Percentiles rank a stretch among this genome's conserved stretches.
These are phyloP conservation scores for Neotoxoptera formosana DNA, from an alignment of 1,140 invertebrate species.

Conservation along the genomic window DNA sequence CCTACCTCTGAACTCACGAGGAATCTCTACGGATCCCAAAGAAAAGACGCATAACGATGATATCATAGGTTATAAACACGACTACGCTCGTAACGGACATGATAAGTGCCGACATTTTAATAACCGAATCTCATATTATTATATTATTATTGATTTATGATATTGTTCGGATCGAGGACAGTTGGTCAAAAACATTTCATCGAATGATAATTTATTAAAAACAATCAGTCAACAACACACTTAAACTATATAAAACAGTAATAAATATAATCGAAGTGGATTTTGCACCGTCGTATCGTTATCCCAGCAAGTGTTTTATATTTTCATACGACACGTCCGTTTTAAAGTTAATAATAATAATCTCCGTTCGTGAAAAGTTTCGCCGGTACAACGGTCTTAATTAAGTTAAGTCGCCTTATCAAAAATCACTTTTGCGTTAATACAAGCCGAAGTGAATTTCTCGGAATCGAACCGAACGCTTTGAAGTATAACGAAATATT, in stretches of 20 bases:
- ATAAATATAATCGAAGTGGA: not conserved
- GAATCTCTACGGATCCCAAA: not conserved
- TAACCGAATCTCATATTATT: too few species aligned
- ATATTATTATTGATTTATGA: too few species aligned
- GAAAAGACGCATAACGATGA: not conserved
- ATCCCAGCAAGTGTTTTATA: not conserved
- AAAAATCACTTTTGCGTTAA: not conserved
- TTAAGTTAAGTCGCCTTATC: not conserved
- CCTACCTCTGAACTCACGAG: not conserved
- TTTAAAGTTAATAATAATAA: conserved; percentile 20
- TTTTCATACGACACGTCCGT: not conserved
- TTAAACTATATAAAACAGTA: not conserved
- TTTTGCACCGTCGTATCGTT: not conserved
- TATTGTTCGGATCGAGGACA: not conserved
- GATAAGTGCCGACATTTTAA: too few species aligned
- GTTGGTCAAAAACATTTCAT: too few species aligned
- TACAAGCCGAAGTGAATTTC: not conserved
- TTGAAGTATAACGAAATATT: not conserved
- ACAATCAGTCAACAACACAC: too few species aligned
- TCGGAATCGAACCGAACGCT: not conserved
- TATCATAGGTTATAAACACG: too few species aligned
- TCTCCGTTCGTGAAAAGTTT: conserved; percentile 7
- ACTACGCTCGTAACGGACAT: too few species aligned
- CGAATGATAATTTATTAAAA: too few species aligned
- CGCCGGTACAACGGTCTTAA: not conserved